Percentiles rank a stretch among this genome's conserved stretches.
These are phyloP conservation scores for Eupristina koningsbergeri DNA, from an alignment of 1,140 invertebrate species.

Conservation along the genomic window DNA sequence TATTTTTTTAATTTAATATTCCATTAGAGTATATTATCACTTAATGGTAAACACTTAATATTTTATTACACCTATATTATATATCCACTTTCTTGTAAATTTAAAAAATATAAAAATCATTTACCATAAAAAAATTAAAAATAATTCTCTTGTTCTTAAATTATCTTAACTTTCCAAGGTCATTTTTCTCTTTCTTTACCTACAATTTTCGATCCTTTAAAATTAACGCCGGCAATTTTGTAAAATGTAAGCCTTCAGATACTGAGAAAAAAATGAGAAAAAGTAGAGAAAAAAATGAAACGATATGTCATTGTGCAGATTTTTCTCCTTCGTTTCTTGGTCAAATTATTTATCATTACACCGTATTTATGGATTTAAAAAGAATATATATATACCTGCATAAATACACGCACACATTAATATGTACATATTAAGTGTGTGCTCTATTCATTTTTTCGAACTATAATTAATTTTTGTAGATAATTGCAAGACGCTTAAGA, in stretches of 20 bases:
- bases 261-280: too few species aligned
- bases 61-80: too few species aligned
- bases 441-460: background rate
- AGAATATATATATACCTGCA: too few species aligned
- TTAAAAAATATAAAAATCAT: background rate
- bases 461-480: background rate
- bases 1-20: too few species aligned
- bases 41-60: too few species aligned
- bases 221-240: background rate
- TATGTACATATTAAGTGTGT: background rate
- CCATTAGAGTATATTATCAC: too few species aligned
- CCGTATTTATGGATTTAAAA: too few species aligned
- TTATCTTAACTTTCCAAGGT: background rate
- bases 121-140: background rate
- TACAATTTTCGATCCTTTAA: conserved; percentile 2
- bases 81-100: background rate
- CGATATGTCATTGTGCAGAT: too few species aligned
- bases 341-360: background rate
- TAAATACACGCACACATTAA: too few species aligned
- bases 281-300: too few species aligned
- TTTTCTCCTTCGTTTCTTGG: background rate
- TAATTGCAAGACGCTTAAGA: background rate
- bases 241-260: background rate
- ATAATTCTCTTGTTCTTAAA: background rate
- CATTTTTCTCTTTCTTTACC: background rate